Evolutionary conservation across 2,113 vertebrate genomes (phyloP).

Genomic region (Coregonus clupeaformis): DNA sequence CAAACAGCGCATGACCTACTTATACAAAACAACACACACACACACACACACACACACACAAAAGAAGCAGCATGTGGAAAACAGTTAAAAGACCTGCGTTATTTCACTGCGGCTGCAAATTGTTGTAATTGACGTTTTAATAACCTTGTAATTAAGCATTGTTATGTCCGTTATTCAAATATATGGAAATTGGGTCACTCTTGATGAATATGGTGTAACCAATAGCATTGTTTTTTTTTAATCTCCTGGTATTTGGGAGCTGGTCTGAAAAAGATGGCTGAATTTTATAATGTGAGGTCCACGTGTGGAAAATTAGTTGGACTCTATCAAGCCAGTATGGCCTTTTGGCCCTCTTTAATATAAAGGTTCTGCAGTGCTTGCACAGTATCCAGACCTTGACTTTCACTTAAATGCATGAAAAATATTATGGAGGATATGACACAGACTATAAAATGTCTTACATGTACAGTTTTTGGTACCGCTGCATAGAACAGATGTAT

Average conservation of each 20-base stretch:
- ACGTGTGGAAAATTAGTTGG: conserved; percentile 56
- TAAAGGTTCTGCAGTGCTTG: conserved; percentile 36
- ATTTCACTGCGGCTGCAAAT: conserved; percentile 30
- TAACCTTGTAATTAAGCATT: conserved; percentile 26
- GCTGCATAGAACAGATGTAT: too few relatives aligned
- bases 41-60: conserved; percentile 44
- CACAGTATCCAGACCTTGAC: conserved; percentile 41
- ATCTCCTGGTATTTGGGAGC: conserved; percentile 17
- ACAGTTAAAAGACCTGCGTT: conserved; percentile 34
- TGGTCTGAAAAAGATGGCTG: conserved; percentile 32
- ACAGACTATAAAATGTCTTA: too few relatives aligned
- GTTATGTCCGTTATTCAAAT: conserved; percentile 37
- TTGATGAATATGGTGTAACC: neutral
- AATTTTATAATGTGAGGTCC: conserved; percentile 38
- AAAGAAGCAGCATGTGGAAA: conserved; percentile 53
- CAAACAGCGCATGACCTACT: conserved; percentile 67
- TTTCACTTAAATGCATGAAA: conserved; percentile 34
- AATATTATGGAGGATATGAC: conserved; percentile 28
- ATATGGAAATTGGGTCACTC: conserved; percentile 15
- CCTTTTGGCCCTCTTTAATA: conserved; percentile 46
- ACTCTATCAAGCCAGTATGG: conserved; percentile 53
- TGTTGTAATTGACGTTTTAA: conserved; percentile 24
- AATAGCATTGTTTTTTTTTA: conserved; percentile 9
- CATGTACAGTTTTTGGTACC: too few relatives aligned
- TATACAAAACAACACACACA: conserved; percentile 48